Evolutionary conservation across 2,113 vertebrate genomes (phyloP), one percentile per base, ranked within the genome.

Genomic region (Speoplatyrhinus poulsoni): DNA sequence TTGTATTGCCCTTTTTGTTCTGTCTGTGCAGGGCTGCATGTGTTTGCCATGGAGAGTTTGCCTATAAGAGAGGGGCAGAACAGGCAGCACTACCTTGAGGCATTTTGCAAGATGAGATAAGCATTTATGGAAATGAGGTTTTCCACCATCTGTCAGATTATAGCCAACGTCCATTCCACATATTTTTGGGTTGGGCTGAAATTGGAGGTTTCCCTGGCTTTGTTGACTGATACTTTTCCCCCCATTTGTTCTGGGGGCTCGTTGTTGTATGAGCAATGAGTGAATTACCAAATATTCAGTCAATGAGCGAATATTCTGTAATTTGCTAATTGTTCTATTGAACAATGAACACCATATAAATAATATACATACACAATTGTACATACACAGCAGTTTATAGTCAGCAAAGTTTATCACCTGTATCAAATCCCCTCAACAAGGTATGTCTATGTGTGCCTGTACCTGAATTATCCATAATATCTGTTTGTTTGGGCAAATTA

Each of bases 1-100:
- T 79, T 57, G 55, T 36, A 17, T 67, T 54, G 19, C 46, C 72
- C 60, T 9, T 76, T 59, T 58, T 65, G 65, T 62, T 69, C 17
- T 71, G 17, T 36, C 12, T 48, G 56, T 17, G 49, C 36, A 41
- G 19, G 9, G 48, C 60, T 12, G 17, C 55, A 16, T 12, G 67
- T 70, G 64, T 67, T 48, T 54, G 52, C 48, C 58, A 65, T 26
- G 26, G 59, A 13, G 47, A 64, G 53, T 53, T 15, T 54, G 62
- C 59, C 46, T 15, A 59, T 8, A 16, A 49, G 55, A 61, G 50
- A 67, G 15, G 64, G 12, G 54, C 19, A 32, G 46, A 10, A 49
- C 19, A 52, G 46, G 16, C 12, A 53, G 15, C 16, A 63, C 48
- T 12, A 53, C 19, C 47, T n/a, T 0, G 32, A 61, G 46, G 13